Percentiles rank a stretch among this genome's conserved stretches.
These are phyloP conservation scores for Macrotus californicus DNA, from an alignment of 2,113 vertebrate genomes.

Conservation along the genomic window DNA sequence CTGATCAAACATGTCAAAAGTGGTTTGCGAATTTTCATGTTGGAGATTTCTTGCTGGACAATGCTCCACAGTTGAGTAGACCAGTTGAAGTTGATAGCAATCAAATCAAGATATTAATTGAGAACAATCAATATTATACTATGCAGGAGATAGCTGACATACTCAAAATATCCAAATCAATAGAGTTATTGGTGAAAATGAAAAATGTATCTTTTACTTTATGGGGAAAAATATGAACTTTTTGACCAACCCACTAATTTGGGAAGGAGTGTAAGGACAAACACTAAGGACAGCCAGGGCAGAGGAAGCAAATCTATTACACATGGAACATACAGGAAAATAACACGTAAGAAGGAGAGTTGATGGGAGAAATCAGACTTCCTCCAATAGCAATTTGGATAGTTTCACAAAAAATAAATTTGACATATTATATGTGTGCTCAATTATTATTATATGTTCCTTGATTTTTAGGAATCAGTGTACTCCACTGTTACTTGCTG, in stretches of 20 bases:
- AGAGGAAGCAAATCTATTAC: not conserved
- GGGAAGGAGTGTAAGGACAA: not conserved
- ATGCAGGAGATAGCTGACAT: no score
- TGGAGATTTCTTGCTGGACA: no score
- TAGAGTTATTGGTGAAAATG: no score
- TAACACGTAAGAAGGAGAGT: not conserved
- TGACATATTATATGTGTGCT: not conserved
- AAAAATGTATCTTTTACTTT: no score
- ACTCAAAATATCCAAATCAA: no score
- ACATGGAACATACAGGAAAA: not conserved
- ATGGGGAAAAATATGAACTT: no score
- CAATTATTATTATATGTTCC: not conserved
- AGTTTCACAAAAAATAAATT: not conserved
- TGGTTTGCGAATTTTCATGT: no score
- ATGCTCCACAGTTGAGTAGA: no score
- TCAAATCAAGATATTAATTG: no score
- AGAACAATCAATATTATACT: no score
- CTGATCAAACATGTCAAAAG: no score
- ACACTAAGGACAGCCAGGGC: not conserved
- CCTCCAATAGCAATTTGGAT: not conserved
- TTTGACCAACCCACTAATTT: not conserved
- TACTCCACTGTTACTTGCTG: conserved; percentile 80
- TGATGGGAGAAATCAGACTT: not conserved
- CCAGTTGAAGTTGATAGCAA: no score
- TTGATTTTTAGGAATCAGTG: conserved; percentile 72